Conservation (phyloP, 92 coral and sea anemone species). For the Paragorgia papillata region DNA sequence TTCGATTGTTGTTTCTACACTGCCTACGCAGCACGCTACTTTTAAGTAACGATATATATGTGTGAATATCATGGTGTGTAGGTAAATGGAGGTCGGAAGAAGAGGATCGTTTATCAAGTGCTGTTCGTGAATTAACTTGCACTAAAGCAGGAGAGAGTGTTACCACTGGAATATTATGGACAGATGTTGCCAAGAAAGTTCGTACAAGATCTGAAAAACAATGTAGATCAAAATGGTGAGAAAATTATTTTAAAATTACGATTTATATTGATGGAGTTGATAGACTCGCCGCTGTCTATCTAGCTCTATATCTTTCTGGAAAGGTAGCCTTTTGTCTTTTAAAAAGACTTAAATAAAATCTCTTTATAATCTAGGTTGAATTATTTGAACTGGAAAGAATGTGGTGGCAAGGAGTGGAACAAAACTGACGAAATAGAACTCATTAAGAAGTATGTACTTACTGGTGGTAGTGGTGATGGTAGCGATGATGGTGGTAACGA, state of each 20-base stretch:
- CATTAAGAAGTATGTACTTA: conserved; percentile 71
- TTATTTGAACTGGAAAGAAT: conserved; percentile 96
- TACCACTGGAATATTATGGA: conserved; percentile 92
- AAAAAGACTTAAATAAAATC: too few species aligned
- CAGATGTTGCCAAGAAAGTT: conserved; percentile 82
- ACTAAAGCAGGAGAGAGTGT: conserved; percentile 75
- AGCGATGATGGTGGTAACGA: too few species aligned
- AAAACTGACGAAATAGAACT: conserved; percentile 95
- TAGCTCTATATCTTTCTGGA: too few species aligned
- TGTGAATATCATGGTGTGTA: too few species aligned
- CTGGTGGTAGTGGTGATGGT: too few species aligned
- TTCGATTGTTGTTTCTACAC: too few species aligned
- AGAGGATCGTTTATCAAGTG: conserved; percentile 79
- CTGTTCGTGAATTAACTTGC: conserved; percentile 88
- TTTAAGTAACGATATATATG: too few species aligned
- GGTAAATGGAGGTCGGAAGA: conserved; percentile 96
- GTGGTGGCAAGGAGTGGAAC: conserved; percentile 98
- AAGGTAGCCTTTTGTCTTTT: too few species aligned
- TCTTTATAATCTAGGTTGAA: conserved; percentile 96
- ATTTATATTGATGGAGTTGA: too few species aligned
- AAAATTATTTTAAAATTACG: too few species aligned
- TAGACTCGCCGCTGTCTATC: too few species aligned
- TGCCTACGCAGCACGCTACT: too few species aligned
- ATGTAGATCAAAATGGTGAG: conserved; percentile 98
- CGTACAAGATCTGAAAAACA: conserved; percentile 97